Base-by-base conservation (phyloP, 2,888 invertebrate genomes). In the Clunio marinus region DNA sequence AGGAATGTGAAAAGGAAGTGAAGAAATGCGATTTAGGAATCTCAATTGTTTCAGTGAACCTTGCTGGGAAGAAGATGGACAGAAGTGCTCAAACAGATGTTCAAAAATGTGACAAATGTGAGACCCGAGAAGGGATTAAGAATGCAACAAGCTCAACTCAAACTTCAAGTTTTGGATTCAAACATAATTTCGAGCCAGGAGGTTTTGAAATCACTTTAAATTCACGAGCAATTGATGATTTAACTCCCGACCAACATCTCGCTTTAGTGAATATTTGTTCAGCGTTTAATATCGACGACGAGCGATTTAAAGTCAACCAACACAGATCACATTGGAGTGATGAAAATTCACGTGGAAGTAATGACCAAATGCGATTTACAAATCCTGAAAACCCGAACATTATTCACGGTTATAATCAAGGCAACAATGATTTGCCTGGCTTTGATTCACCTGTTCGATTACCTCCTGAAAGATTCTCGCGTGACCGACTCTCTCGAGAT, bases 351-450 rank as follows among this genome's bases (percentile, higher is more conserved):
- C n/a, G 3, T 41, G 10, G 13, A n/a, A 28, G 20, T 13, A 41
- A 62, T 24, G 37, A 62, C 2, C 37, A 25, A 5, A 41, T 45
- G 28, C 17, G 22, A 15, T 63, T 15, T 27, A 27, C 63, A 17
- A 63, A 63, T 63, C 63, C 63, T 3, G 63, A 46, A 13, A 63
- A 63, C 46, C 63, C 63, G 3, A 46, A 45, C 27, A 8, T 51
- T 8, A n/a, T n/a, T n/a, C n/a, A n/a, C n/a, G n/a, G n/a, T n/a
- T n/a, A n/a, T n/a, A n/a, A n/a, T n/a, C n/a, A n/a, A n/a, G 10
- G 10, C 8, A 17, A 22, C 8, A 35, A 35, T 22, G 2, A 20
- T 7, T 57, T 57, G 4, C 25, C 25, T 8, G n/a, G n/a, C n/a
- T n/a, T n/a, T n/a, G n/a, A n/a, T n/a, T 57, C 57, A 13, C 57